phyloP scores from a whole-genome alignment of 2,797 vertebrate species.

The Mus caroli region DNA sequence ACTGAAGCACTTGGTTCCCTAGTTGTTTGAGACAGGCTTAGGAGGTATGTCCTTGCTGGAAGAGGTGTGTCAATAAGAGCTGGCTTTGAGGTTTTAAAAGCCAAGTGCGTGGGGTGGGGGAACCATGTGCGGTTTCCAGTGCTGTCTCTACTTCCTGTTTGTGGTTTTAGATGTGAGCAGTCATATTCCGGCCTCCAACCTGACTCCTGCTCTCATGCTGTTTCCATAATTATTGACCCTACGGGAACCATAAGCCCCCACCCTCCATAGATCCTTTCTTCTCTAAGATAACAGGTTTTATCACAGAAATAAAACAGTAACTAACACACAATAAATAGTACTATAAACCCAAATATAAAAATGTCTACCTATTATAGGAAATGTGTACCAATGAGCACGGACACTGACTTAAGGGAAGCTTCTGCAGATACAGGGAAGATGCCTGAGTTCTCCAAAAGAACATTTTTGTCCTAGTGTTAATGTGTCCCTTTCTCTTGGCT shows the following conservation, averaged over 20 bases:
- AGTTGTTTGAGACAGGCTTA: background rate
- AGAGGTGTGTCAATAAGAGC: background rate
- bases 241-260: background rate
- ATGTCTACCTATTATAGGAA: slow-evolving; percentile 34
- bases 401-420: background rate
- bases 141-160: background rate
- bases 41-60: background rate
- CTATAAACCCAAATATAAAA: slow-evolving; percentile 51
- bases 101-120: background rate
- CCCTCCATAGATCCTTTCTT: background rate
- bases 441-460: background rate
- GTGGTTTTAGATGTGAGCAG: background rate
- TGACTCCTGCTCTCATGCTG: background rate
- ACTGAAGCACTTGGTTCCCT: background rate
- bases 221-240: background rate
- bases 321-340: background rate
- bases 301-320: background rate
- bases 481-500: background rate
- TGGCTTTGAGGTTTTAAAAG: background rate
- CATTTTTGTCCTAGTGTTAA: background rate
- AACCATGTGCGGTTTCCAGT: background rate
- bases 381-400: background rate
- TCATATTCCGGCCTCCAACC: background rate
- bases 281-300: background rate
- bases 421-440: slow-evolving; percentile 6